Conservation (phyloP, 1,140 invertebrate species). For the Camponotus pennsylvanicus region DNA sequence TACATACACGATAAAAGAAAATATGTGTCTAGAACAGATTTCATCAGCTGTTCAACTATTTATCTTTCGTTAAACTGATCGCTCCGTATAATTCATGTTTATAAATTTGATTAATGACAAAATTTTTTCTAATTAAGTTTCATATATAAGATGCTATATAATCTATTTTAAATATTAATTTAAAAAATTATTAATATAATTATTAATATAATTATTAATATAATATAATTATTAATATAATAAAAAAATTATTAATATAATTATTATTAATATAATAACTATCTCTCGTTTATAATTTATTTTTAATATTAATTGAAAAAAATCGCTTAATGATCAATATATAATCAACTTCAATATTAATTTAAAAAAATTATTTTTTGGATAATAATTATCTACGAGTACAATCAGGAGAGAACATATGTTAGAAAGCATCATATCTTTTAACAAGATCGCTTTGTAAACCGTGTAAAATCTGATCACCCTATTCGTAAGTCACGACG, state of each 20-base stretch:
- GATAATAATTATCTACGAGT: no score
- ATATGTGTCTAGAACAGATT: neutral
- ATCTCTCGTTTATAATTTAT: no score
- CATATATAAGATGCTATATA: neutral
- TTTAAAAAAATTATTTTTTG: constrained; percentile 1
- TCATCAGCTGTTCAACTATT: neutral
- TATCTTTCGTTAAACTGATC: neutral
- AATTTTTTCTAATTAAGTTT: neutral
- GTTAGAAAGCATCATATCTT: neutral
- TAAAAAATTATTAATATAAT: neutral
- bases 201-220: no score
- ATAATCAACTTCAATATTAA: neutral
- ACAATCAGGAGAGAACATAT: no score
- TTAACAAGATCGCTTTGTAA: neutral
- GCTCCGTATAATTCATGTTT: neutral
- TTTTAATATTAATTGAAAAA: no score
- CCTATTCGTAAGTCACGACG: neutral
- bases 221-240: no score
- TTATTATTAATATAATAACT: no score
- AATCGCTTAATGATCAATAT: no score
- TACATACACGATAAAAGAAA: neutral
- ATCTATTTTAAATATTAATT: constrained; percentile 16
- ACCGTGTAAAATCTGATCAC: neutral
- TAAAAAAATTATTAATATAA: no score
- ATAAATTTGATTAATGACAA: neutral